Conservation (phyloP, 2,113 vertebrate species). For the Poecile atricapillus region DNA sequence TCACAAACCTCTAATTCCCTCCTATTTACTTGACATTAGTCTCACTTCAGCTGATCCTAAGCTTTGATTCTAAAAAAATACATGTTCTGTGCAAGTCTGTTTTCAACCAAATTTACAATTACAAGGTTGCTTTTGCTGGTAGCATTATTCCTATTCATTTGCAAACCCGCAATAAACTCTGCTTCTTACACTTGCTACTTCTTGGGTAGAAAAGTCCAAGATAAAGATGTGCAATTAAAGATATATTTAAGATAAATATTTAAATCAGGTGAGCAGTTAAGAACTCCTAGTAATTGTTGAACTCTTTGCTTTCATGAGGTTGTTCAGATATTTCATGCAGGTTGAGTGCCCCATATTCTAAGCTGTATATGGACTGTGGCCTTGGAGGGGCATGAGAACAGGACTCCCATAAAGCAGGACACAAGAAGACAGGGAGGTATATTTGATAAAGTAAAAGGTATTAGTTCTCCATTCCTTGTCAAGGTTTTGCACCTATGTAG, state of each 20-base stretch:
- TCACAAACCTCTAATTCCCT: neutral
- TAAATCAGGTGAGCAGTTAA: neutral
- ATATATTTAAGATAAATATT: neutral
- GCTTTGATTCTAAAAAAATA: neutral
- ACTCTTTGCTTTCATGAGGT: neutral
- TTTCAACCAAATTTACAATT: neutral
- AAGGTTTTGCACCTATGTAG: neutral
- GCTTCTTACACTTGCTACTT: neutral
- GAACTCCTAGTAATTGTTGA: neutral
- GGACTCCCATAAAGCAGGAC: fast-evolving
- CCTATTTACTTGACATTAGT: neutral
- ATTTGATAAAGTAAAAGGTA: neutral
- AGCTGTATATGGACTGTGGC: neutral
- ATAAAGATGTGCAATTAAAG: neutral
- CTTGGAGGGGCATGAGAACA: neutral
- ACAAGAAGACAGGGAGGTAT: neutral
- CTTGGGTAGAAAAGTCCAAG: neutral
- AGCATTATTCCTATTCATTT: neutral
- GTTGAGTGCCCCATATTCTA: neutral
- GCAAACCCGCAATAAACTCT: neutral
- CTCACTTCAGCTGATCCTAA: neutral
- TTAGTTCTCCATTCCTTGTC: neutral
- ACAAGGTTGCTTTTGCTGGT: neutral
- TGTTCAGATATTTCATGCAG: neutral
- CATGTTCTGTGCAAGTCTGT: neutral